phyloP scores from a whole-genome alignment of 2,888 invertebrate genomes.

The Criorhina ranunculi region DNA sequence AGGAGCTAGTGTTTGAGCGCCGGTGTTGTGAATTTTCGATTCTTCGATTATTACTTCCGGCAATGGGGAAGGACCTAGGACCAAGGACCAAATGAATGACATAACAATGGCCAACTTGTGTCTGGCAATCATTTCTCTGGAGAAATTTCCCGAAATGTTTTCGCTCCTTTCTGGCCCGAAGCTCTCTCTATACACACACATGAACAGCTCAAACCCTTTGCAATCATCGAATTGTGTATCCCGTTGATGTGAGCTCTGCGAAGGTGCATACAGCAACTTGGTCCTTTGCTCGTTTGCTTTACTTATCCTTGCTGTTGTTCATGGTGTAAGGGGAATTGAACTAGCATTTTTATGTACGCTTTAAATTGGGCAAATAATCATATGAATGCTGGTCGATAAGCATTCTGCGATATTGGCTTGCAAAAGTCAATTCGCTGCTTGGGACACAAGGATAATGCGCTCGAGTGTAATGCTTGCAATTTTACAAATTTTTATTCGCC shows the following conservation, averaged over 20 bases:
- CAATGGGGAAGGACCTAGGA: neutral
- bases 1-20: slow-evolving; percentile 46
- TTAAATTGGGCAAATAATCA: slow-evolving; percentile 64
- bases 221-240: slow-evolving; percentile 51
- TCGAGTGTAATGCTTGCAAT: slow-evolving; percentile 28
- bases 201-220: slow-evolving; percentile 25
- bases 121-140: slow-evolving; percentile 56
- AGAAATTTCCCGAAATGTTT: slow-evolving; percentile 69
- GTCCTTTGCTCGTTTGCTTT: too few species aligned
- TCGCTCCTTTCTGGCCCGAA: slow-evolving; percentile 27
- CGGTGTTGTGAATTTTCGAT: slow-evolving; percentile 48
- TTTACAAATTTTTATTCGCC: slow-evolving; percentile 41
- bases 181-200: slow-evolving; percentile 5
- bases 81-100: slow-evolving; percentile 38
- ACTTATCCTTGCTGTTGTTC: neutral
- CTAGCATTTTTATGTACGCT: slow-evolving; percentile 53
- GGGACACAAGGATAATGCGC: slow-evolving; percentile 17
- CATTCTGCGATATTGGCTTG: slow-evolving; percentile 43
- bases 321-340: slow-evolving; percentile 11
- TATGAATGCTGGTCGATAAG: slow-evolving; percentile 31
- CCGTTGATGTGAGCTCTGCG: slow-evolving; percentile 24
- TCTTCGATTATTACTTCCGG: slow-evolving; percentile 68
- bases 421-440: slow-evolving; percentile 6
- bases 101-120: slow-evolving; percentile 62
- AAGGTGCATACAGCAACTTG: slow-evolving; percentile 40